A percentile compares a stretch with the other conserved stretches of the same genome.
These are phyloP conservation scores for Lagria hirta DNA, from an alignment of 2,888 invertebrate genomes.

Conservation along the genomic window DNA sequence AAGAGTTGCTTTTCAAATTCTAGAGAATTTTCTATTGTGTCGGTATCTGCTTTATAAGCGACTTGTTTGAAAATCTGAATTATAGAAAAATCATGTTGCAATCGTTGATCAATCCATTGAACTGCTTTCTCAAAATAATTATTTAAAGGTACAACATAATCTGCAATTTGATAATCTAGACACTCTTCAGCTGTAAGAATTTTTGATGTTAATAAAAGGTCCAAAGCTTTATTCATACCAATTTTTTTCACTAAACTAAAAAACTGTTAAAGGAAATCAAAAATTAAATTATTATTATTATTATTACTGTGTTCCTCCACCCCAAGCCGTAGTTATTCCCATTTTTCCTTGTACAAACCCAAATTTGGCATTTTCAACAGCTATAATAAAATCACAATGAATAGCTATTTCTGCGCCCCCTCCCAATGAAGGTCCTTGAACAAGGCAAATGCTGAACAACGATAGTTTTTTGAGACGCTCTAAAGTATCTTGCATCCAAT, in stretches of 20 bases:
- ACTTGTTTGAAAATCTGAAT: constrained; percentile 39
- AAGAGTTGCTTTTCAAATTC: constrained; percentile 39
- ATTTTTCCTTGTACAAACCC: constrained; percentile 48
- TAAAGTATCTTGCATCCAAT: constrained; percentile 43
- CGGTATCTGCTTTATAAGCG: constrained; percentile 20
- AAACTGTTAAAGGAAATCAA: constrained; percentile 8
- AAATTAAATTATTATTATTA: constrained; percentile 2
- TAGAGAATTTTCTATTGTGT: constrained; percentile 30
- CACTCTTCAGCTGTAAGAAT: constrained; percentile 43
- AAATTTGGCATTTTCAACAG: constrained; percentile 40
- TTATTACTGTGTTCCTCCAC: constrained; percentile 43
- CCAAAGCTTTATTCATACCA: constrained; percentile 41
- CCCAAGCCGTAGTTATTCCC: constrained; percentile 49
- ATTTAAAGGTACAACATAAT: constrained; percentile 34
- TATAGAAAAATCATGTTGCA: constrained; percentile 36
- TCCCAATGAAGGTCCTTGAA: constrained; percentile 45
- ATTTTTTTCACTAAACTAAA: constrained; percentile 42
- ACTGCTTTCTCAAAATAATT: constrained; percentile 35
- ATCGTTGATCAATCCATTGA: constrained; percentile 38
- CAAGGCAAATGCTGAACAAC: constrained; percentile 40
- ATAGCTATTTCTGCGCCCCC: constrained; percentile 46
- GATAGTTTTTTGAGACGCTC: constrained; percentile 39
- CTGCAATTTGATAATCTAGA: constrained; percentile 39
- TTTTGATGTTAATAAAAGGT: constrained; percentile 41
- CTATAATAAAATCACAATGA: constrained; percentile 45